phyloP scores from a whole-genome alignment of 92 coral and sea anemone species.

The Epizoanthus scotinus region DNA sequence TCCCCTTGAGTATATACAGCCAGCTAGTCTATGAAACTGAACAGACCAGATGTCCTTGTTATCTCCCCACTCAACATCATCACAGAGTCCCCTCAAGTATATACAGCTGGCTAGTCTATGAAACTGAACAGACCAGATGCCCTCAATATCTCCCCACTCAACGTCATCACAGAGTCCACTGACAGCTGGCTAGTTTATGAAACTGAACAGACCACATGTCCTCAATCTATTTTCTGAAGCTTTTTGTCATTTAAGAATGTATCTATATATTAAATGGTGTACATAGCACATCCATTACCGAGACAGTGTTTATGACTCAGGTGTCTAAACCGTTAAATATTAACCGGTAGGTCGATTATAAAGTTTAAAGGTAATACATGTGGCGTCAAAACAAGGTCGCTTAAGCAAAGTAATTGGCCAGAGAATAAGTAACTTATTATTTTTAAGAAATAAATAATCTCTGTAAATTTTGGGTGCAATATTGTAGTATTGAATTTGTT shows the following conservation, averaged over 20 bases:
- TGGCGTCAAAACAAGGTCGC: too few species aligned
- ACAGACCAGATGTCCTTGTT: constrained; percentile 89
- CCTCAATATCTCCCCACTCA: constrained; percentile 82
- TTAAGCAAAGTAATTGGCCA: too few species aligned
- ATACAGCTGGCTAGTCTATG: constrained; percentile 70
- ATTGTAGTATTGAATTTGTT: too few species aligned
- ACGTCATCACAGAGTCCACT: constrained; percentile 89
- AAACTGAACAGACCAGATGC: constrained; percentile 74
- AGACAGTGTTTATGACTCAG: not conserved
- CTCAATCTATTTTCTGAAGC: not conserved
- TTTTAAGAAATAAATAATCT: constrained; percentile 9
- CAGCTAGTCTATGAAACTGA: constrained; percentile 56
- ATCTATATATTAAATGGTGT: not conserved
- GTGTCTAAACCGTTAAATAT: not conserved
- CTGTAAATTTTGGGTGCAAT: not conserved
- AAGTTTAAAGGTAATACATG: too few species aligned
- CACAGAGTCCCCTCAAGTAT: constrained; percentile 84
- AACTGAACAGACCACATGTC: constrained; percentile 65
- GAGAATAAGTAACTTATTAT: not conserved
- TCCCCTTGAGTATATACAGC: constrained; percentile 84
- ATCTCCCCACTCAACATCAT: constrained; percentile 83
- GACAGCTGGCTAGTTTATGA: constrained; percentile 66
- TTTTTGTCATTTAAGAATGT: not conserved
- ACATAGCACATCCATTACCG: not conserved
- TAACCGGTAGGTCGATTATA: not conserved